Evolutionary conservation across 2,797 vertebrate genomes (phyloP).

Genomic region (Hydrocynus forskahlii): DNA sequence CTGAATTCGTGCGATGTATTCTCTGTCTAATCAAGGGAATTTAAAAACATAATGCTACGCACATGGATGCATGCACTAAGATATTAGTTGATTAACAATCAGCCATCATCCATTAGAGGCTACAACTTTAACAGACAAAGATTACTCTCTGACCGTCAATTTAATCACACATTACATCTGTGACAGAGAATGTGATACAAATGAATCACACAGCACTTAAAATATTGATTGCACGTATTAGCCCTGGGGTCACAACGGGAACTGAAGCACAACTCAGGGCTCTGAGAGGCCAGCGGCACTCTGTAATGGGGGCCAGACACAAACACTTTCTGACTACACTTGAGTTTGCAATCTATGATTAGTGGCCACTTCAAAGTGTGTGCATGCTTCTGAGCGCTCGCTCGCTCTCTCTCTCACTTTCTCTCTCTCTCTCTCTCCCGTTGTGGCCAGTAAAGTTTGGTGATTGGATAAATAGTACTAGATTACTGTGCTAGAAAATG

Average conservation of each 20-base stretch:
- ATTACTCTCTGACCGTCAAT: constrained; percentile 56
- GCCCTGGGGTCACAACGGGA: constrained; percentile 56
- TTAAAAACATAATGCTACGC: constrained; percentile 43
- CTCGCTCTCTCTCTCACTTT: constrained; percentile 28
- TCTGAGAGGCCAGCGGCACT: constrained; percentile 54
- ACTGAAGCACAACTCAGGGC: constrained; percentile 57
- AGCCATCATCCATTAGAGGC: constrained; percentile 57
- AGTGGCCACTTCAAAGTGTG: constrained; percentile 60
- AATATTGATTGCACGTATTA: constrained; percentile 67
- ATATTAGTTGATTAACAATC: constrained; percentile 62
- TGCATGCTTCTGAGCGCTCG: constrained; percentile 62
- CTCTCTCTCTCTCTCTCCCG: constrained; percentile 57
- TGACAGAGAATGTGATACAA: constrained; percentile 60
- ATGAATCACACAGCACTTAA: constrained; percentile 61
- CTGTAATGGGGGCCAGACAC: constrained; percentile 60
- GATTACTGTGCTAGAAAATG: constrained; percentile 78
- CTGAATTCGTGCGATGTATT: constrained; percentile 33
- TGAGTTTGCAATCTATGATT: constrained; percentile 65
- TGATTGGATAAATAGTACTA: constrained; percentile 75
- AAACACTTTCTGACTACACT: constrained; percentile 60
- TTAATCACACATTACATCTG: constrained; percentile 60
- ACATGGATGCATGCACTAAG: constrained; percentile 37
- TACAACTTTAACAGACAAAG: constrained; percentile 49
- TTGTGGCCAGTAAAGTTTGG: constrained; percentile 62
- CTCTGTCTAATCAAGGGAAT: constrained; percentile 41